A percentile compares a stretch with the other conserved stretches of the same genome.
Evolutionary conservation across 2,888 invertebrate species (phyloP).

Genomic region (Zelleria hepariella): DNA sequence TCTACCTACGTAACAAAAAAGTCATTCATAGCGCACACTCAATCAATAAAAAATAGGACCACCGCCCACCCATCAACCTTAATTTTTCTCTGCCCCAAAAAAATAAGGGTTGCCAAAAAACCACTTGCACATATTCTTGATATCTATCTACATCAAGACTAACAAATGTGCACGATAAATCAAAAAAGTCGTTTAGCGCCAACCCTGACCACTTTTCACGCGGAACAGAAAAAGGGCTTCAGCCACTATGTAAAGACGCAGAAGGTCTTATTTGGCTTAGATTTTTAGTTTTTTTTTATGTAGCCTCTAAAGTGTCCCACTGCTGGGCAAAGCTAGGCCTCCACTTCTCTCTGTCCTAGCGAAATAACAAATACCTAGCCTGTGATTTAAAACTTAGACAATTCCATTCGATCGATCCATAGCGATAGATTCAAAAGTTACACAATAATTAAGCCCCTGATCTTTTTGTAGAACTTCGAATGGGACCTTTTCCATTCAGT

Average conservation of each 20-base stretch:
- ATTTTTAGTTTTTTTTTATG: too few species aligned
- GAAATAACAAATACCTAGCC: too few species aligned
- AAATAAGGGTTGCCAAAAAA: constrained; percentile 7
- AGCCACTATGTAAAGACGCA: neutral
- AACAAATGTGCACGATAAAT: constrained; percentile 56
- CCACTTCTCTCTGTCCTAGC: too few species aligned
- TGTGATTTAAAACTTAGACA: too few species aligned
- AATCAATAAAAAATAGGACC: neutral
- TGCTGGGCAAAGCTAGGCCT: too few species aligned
- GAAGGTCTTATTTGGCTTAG: neutral
- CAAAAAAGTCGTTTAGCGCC: constrained; percentile 28
- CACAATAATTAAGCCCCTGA: too few species aligned
- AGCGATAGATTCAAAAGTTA: too few species aligned
- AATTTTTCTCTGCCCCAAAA: constrained; percentile 8
- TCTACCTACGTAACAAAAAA: neutral
- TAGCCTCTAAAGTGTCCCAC: too few species aligned
- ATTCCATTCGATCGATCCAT: too few species aligned
- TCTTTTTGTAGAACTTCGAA: too few species aligned
- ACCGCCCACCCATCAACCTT: neutral
- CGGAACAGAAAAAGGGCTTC: constrained; percentile 18
- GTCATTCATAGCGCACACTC: neutral
- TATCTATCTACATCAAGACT: constrained; percentile 19
- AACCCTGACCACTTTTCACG: constrained; percentile 35
- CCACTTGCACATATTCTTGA: constrained; percentile 11
- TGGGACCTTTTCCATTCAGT: too few species aligned